Evolutionary conservation across 2,797 vertebrate genomes (phyloP), one percentile per base, ranked within the genome.

Genomic region (Gallinago nigripennis): DNA sequence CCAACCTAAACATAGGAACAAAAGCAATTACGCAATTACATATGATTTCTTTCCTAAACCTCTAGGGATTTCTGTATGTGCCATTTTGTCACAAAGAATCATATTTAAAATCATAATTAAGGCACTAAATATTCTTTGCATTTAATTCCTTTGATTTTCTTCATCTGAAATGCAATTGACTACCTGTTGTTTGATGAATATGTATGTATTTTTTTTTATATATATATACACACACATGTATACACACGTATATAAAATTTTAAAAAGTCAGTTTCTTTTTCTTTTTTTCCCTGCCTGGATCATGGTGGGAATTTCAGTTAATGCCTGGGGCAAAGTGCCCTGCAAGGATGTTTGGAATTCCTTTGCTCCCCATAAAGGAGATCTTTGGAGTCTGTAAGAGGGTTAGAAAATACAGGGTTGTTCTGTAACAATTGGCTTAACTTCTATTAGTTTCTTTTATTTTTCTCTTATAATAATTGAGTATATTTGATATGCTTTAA

Each of bases 271-370:
- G 46, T 93, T 96, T 93, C 75, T 81, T 89, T 83, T 91, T 53
- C 72, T 70, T 72, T 65, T 87, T 91, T 46, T 88, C 79, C 87
- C 45, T 95, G 33, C 63, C 95, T 78, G 70, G 84, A 73, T 84
- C 69, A 28, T 51, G 37, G 89, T 97, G 90, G 94, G 92, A 95
- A 97, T 97, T 97, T 97, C 83, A 84, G 91, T 96, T 95, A 94
- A 90, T 92, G 94, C 95, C 96, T 97, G 92, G 19, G 79, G 94
- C 91, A 92, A 94, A 96, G 90, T 82, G 88, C 92, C 89, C 86
- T 89, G 84, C 72, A 96, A 96, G 69, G 92, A 97, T 97, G 96
- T 86, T 85, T 97, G 90, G 91, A 97, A 98, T 97, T 97, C 96
- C 79, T 97, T 97, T 96, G 82, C 91, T 96, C 46, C 64, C 70